Evolutionary conservation across 2,113 vertebrate genomes (phyloP), one percentile per base, ranked within the genome.

Genomic region (Oncorhynchus masou): DNA sequence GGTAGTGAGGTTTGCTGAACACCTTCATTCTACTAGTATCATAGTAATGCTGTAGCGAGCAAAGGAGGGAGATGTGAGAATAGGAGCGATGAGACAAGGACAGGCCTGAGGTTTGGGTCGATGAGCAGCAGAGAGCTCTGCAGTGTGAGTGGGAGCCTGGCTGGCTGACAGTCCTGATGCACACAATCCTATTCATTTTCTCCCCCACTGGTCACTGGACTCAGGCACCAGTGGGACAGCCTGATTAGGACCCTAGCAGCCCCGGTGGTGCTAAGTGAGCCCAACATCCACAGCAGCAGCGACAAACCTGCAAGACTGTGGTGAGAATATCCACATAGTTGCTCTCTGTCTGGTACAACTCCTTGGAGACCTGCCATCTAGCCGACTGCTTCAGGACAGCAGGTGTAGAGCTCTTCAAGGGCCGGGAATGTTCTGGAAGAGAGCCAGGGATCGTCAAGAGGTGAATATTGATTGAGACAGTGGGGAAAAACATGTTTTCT

Each of bases 291-390:
- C 59, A 62, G 15, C n/a, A 54, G 49, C 59, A 62, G 5, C n/a
- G 27, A 73, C 67, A 66, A 64, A 71, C 98, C 95, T 99, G 95
- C 85, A 99, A 93, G 71, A 99, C 93, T 68, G 97, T 99, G 79
- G 93, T 94, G 74, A 99, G 90, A 88, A 99, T 99, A 90, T 96
- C 96, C 71, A 99, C 98, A 0, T 99, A 99, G 92, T 99, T 99
- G 90, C 96, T 98, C 89, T 99, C 98, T 1, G 98, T 99, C 89
- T 99, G 98, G 94, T 98, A 98, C 51, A 99, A 93, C 80, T 99
- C 97, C 88, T 97, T 99, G 81, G 97, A 97, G 86, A 99, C 98
- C 84, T 99, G 98, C 97, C 97, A 99, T 77, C 98, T 93, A 48
- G 98, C 97, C 48, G 98, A 97, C 91, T 97, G 97, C 91, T 98